phyloP scores from a whole-genome alignment of 2,888 invertebrate genomes.

The Erebia palarica region DNA sequence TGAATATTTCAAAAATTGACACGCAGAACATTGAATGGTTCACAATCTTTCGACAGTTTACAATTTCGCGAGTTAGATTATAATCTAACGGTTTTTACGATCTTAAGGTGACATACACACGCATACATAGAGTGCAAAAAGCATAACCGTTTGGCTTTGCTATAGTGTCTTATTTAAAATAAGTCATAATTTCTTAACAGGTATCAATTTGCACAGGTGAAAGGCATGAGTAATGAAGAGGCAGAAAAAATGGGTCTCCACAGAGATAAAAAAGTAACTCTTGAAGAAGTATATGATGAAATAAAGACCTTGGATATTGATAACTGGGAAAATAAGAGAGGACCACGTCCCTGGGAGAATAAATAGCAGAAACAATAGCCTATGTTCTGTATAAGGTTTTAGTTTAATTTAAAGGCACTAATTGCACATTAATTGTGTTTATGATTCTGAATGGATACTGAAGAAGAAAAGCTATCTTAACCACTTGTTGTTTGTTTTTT shows the following conservation, averaged over 20 bases:
- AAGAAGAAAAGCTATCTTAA: no score
- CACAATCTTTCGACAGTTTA: no score
- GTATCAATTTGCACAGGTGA: conserved; percentile 83
- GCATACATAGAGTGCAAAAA: no score
- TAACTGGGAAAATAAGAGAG: conserved; percentile 92
- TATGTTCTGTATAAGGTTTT: neutral
- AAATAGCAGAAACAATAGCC: conserved; percentile 42
- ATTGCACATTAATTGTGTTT: neutral
- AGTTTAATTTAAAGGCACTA: neutral
- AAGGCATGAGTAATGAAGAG: conserved; percentile 84
- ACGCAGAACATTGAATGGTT: no score
- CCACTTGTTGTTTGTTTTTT: no score
- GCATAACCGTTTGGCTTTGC: no score
- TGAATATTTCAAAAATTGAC: no score
- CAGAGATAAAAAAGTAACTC: conserved; percentile 85
- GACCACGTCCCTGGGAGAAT: conserved; percentile 93
- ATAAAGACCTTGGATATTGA: conserved; percentile 88
- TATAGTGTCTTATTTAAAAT: no score
- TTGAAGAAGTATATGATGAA: conserved; percentile 89
- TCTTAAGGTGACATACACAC: no score
- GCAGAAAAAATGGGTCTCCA: conserved; percentile 87
- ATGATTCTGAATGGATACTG: neutral
- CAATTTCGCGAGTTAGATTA: no score
- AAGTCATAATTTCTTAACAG: conserved; percentile 49
- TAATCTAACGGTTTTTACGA: no score